phyloP scores from a whole-genome alignment of 1,140 invertebrate species.

The Homarus americanus region DNA sequence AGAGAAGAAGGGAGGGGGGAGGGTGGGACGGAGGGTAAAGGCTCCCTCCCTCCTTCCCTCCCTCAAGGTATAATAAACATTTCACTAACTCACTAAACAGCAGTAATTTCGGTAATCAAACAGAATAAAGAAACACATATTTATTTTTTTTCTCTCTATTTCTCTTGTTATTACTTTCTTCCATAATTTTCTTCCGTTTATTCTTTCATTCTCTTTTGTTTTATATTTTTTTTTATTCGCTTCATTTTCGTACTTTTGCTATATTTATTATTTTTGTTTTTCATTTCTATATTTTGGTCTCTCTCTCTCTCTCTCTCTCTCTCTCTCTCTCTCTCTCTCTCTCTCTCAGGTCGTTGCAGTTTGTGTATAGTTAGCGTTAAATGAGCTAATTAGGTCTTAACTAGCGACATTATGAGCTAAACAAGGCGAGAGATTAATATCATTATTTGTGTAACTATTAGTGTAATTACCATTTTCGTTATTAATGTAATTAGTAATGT shows the following conservation, averaged over 20 bases:
- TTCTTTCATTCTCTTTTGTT: not conserved
- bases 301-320: slow-evolving; percentile 7
- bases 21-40: too few species aligned
- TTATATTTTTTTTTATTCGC: not conserved
- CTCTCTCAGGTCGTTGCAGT: not conserved
- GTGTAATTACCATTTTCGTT: too few species aligned
- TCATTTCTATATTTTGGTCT: not conserved
- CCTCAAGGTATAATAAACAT: too few species aligned
- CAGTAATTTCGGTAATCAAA: too few species aligned
- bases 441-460: too few species aligned
- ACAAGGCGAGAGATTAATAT: not conserved
- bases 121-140: too few species aligned
- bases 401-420: not conserved
- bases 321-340: slow-evolving; percentile 4
- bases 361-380: not conserved
- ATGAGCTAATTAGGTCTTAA: not conserved
- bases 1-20: too few species aligned
- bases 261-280: not conserved
- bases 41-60: too few species aligned
- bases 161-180: not conserved
- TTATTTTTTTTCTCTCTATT: not conserved
- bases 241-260: not conserved
- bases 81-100: too few species aligned
- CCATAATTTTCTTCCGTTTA: not conserved
- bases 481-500: too few species aligned